Conservation (phyloP, 2,888 invertebrate species). For the Amorpha juglandis region DNA sequence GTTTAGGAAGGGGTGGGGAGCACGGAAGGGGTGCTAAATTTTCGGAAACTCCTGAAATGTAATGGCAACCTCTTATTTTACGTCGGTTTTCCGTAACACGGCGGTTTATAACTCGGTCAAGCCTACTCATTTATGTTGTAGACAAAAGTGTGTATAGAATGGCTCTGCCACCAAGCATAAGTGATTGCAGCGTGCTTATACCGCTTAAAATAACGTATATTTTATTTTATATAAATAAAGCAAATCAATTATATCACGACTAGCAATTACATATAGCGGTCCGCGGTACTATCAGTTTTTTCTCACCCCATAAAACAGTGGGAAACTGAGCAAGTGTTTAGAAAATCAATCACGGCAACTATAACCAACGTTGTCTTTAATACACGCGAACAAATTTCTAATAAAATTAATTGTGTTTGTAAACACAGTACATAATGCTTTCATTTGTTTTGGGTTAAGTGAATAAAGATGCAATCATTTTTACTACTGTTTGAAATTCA, state of each 20-base stretch:
- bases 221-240: conserved; percentile 76
- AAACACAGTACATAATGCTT: not conserved
- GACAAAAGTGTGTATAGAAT: too few species aligned
- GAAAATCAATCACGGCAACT: conserved; percentile 68
- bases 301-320: conserved; percentile 50
- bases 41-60: too few species aligned
- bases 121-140: too few species aligned
- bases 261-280: conserved; percentile 55
- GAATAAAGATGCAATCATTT: not conserved
- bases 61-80: too few species aligned
- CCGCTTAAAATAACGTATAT: conserved; percentile 41
- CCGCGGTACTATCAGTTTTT: conserved; percentile 52
- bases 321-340: conserved; percentile 71
- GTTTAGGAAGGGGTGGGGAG: too few species aligned
- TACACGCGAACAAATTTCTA: not conserved
- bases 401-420: not conserved
- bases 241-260: conserved; percentile 60
- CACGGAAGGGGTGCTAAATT: too few species aligned
- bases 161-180: too few species aligned
- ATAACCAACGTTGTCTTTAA: conserved; percentile 28
- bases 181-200: too few species aligned
- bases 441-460: not conserved
- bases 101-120: too few species aligned
- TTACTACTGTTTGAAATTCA: too few species aligned
- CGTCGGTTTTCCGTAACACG: too few species aligned